Evolutionary conservation across 2,113 vertebrate genomes (phyloP).

Genomic region (Pteropus alecto): DNA sequence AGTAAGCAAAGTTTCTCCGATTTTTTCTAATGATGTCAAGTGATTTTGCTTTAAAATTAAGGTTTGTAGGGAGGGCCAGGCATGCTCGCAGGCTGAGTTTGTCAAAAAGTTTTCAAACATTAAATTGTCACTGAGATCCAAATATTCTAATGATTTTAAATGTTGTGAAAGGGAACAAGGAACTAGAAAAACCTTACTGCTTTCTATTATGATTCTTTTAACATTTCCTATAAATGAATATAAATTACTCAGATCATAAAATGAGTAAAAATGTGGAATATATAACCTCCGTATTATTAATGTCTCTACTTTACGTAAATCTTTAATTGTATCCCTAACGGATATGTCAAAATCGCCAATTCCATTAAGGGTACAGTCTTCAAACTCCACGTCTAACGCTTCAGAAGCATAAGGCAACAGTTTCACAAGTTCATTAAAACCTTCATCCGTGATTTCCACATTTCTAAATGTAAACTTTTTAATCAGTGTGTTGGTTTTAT

Average conservation of each 20-base stretch:
- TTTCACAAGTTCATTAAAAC: background rate
- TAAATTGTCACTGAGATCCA: slow-evolving; percentile 87
- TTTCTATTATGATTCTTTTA: slow-evolving; percentile 78
- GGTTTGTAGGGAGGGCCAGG: slow-evolving; percentile 77
- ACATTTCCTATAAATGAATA: slow-evolving; percentile 58
- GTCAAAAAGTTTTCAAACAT: slow-evolving; percentile 79
- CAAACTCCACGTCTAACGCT: slow-evolving; percentile 69
- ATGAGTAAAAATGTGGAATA: slow-evolving; percentile 75
- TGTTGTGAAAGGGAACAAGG: slow-evolving; percentile 65
- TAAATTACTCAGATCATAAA: slow-evolving; percentile 49
- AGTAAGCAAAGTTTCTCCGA: slow-evolving; percentile 67
- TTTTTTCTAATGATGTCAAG: slow-evolving; percentile 73
- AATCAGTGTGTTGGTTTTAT: background rate
- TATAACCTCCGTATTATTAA: slow-evolving; percentile 53
- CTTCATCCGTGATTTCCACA: slow-evolving; percentile 51
- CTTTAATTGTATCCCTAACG: rapidly evolving
- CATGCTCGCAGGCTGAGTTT: slow-evolving; percentile 75
- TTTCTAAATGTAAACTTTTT: slow-evolving; percentile 77
- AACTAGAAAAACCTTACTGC: slow-evolving; percentile 83
- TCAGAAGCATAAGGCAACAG: slow-evolving; percentile 52
- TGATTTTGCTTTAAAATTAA: slow-evolving; percentile 86
- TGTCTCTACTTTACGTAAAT: slow-evolving; percentile 42
- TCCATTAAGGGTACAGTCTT: slow-evolving; percentile 77
- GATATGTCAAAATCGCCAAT: background rate
- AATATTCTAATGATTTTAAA: slow-evolving; percentile 81